These are phyloP conservation scores for Drosophila nigromelanica DNA, from an alignment of 1,140 invertebrate species.

Conservation along the genomic window DNA sequence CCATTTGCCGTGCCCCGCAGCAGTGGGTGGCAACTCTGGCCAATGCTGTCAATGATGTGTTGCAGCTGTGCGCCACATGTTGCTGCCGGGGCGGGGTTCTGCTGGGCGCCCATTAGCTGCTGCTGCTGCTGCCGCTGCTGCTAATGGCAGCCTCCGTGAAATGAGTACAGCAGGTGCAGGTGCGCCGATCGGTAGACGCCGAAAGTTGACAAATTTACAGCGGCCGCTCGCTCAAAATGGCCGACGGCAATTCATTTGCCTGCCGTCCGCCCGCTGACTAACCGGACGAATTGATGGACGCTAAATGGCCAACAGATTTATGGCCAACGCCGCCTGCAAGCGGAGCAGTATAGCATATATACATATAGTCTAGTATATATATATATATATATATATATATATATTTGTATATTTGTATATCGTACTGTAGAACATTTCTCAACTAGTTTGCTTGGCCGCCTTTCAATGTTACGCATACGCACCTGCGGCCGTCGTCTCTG, in stretches of 20 bases:
- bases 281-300: slow-evolving; percentile 73
- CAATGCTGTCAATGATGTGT: slow-evolving; percentile 63
- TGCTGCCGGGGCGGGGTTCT: slow-evolving; percentile 64
- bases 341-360: slow-evolving; percentile 8
- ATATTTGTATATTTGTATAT: too few relatives aligned
- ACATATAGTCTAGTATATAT: slow-evolving; percentile 15
- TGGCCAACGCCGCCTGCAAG: slow-evolving; percentile 61
- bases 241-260: slow-evolving; percentile 75
- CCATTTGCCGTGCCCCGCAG: slow-evolving; percentile 58
- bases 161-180: slow-evolving; percentile 80
- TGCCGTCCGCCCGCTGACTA: slow-evolving; percentile 58
- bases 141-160: slow-evolving; percentile 65
- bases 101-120: slow-evolving; percentile 70
- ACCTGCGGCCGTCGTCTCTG: slow-evolving; percentile 65
- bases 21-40: slow-evolving; percentile 71
- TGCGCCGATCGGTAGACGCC: slow-evolving; percentile 48
- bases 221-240: slow-evolving; percentile 62
- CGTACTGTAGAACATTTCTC: slow-evolving; percentile 37
- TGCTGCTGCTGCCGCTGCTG: slow-evolving; percentile 40
- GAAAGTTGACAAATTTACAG: slow-evolving; percentile 81
- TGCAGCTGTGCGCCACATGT: slow-evolving; percentile 81
- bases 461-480: slow-evolving; percentile 81
- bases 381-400: slow-evolving; percentile 13
- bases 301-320: slow-evolving; percentile 78
- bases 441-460: slow-evolving; percentile 74